Percentiles rank a stretch among this genome's conserved stretches.
Conservation (phyloP, 2,888 invertebrate genomes). For the Andrena chrysosceles region DNA sequence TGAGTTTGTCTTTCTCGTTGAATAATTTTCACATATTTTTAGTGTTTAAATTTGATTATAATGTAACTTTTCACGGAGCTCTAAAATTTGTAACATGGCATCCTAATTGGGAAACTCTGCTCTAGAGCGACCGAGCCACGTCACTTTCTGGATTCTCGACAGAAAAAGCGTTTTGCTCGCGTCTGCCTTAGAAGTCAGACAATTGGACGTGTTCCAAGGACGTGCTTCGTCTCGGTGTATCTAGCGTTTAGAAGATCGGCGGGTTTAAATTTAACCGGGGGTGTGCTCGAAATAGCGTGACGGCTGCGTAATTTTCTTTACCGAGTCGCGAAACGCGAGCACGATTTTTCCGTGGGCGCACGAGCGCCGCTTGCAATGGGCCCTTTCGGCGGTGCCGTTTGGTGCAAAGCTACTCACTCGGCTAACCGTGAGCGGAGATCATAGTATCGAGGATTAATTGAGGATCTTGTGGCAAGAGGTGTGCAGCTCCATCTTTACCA, state of each 20-base stretch:
- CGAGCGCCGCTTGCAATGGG: neutral
- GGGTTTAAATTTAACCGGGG: constrained; percentile 61
- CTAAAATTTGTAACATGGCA: too few species aligned
- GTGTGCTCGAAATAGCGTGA: constrained; percentile 62
- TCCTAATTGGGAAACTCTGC: too few species aligned
- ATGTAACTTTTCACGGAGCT: too few species aligned
- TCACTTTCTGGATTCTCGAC: constrained; percentile 5
- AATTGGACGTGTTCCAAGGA: constrained; percentile 74
- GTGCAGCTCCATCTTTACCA: too few species aligned
- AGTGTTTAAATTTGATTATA: too few species aligned
- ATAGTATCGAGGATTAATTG: too few species aligned
- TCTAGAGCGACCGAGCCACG: neutral
- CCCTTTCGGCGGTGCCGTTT: neutral
- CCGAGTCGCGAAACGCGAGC: constrained; percentile 44
- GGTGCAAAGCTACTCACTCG: neutral
- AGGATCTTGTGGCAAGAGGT: too few species aligned
- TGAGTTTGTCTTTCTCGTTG: too few species aligned
- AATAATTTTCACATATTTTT: too few species aligned
- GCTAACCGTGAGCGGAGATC: too few species aligned
- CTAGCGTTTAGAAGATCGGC: constrained; percentile 47
- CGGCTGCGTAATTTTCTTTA: constrained; percentile 68
- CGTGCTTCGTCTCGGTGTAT: constrained; percentile 56
- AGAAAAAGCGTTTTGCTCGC: constrained; percentile 1
- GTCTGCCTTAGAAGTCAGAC: constrained; percentile 44
- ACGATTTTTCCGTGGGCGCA: constrained; percentile 29